Conservation (phyloP, 2,888 invertebrate genomes). For the Pandemis cinnamomeana region DNA sequence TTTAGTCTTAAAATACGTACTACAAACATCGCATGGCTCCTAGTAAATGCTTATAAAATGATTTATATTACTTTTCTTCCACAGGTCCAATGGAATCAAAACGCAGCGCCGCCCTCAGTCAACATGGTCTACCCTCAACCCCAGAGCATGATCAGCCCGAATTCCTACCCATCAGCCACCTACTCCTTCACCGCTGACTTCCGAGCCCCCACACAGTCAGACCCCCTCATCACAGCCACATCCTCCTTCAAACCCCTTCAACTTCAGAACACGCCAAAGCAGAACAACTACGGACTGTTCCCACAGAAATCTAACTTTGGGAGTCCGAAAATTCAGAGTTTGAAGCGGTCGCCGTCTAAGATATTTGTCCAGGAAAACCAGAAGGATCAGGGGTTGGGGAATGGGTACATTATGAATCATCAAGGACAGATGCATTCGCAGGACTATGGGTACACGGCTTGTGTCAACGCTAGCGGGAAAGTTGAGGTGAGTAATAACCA, state of each 20-base stretch:
- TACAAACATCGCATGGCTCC: no score
- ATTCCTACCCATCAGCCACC: constrained; percentile 88
- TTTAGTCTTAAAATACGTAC: no score
- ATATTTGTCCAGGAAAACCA: constrained; percentile 66
- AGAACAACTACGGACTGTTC: constrained; percentile 72
- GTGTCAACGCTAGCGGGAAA: constrained; percentile 70
- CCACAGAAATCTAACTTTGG: constrained; percentile 73
- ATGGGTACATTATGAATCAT: constrained; percentile 70
- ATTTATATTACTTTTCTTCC: constrained; percentile 26
- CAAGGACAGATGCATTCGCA: constrained; percentile 73
- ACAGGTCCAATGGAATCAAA: constrained; percentile 91
- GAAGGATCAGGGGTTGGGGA: constrained; percentile 68
- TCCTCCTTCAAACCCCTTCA: constrained; percentile 85
- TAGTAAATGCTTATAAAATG: no score
- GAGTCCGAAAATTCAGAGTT: constrained; percentile 61
- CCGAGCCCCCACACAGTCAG: constrained; percentile 86
- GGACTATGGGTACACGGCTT: constrained; percentile 72
- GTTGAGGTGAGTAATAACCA: constrained; percentile 65
- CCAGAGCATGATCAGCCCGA: constrained; percentile 86
- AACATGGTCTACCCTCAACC: constrained; percentile 87
- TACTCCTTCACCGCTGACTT: constrained; percentile 94
- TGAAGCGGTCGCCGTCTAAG: constrained; percentile 77
- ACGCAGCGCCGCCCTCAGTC: constrained; percentile 84
- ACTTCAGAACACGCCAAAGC: constrained; percentile 74
- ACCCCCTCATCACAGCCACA: constrained; percentile 81